phyloP scores from a whole-genome alignment of 2,113 vertebrate genomes.

The Rhineura floridana region DNA sequence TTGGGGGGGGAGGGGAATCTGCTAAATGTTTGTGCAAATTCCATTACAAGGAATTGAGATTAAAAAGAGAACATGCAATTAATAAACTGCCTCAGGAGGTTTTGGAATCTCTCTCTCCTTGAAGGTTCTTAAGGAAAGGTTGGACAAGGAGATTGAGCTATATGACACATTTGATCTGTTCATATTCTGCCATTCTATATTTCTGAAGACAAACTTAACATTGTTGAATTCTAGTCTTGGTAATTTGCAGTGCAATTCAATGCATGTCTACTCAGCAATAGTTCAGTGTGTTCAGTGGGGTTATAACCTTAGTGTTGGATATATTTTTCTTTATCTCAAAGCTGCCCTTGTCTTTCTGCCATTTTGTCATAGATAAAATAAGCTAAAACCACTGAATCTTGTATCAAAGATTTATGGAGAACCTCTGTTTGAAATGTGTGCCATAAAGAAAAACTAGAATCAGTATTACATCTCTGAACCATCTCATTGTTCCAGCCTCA shows the following conservation, averaged over 20 bases:
- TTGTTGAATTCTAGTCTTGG: conserved; percentile 45
- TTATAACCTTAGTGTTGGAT: no score
- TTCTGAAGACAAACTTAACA: conserved; percentile 29
- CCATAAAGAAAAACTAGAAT: conserved; percentile 39
- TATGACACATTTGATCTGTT: neutral
- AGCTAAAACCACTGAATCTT: conserved; percentile 24
- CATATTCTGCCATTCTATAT: neutral
- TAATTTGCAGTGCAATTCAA: neutral
- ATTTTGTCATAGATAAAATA: conserved; percentile 25
- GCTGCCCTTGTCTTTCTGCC: conserved; percentile 44
- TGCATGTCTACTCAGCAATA: neutral
- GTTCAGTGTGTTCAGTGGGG: neutral
- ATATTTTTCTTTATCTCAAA: neutral
- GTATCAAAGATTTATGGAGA: conserved; percentile 60
- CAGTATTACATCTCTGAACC: conserved; percentile 39
- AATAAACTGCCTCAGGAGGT: neutral
- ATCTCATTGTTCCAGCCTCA: conserved; percentile 32
- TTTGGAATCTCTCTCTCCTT: neutral
- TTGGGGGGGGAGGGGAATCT: neutral
- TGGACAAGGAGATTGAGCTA: neutral
- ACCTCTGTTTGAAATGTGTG: conserved; percentile 49
- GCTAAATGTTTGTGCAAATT: neutral
- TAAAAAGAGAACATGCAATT: neutral
- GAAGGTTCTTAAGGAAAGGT: neutral
- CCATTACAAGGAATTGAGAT: neutral